Percentiles rank a stretch among this genome's conserved stretches.
phyloP scores from a whole-genome alignment of 2,888 invertebrate species.

The Platypus cylindrus region DNA sequence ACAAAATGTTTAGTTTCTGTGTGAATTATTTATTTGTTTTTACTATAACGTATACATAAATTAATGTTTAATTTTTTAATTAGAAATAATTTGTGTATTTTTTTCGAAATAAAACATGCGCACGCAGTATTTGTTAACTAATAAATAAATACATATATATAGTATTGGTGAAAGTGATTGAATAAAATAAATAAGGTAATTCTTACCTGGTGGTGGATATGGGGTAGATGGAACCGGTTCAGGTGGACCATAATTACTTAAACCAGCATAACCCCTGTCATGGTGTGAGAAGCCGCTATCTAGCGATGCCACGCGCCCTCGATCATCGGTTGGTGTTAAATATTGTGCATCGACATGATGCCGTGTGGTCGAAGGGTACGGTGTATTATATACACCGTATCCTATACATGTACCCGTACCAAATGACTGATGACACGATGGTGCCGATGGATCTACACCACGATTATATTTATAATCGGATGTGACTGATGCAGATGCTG shows the following conservation, averaged over 20 bases:
- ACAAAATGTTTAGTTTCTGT: too few relatives aligned
- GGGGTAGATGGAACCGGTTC: slow-evolving; percentile 63
- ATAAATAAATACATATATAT: too few relatives aligned
- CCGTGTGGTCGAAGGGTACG: slow-evolving; percentile 45
- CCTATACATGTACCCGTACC: slow-evolving; percentile 61
- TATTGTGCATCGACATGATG: slow-evolving; percentile 49
- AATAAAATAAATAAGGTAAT: slow-evolving; percentile 1
- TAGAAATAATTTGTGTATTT: not conserved
- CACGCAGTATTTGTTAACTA: too few relatives aligned
- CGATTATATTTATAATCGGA: slow-evolving; percentile 49
- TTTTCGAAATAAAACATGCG: not conserved
- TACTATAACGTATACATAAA: too few relatives aligned
- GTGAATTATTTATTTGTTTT: too few relatives aligned
- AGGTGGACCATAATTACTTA: slow-evolving; percentile 55
- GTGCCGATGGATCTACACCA: slow-evolving; percentile 38
- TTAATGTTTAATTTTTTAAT: not conserved
- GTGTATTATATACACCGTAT: slow-evolving; percentile 47
- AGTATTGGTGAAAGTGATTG: slow-evolving; percentile 1
- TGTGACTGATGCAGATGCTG: slow-evolving; percentile 43
- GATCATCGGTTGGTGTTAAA: slow-evolving; percentile 55
- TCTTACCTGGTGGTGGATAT: slow-evolving; percentile 63
- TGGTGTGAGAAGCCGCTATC: slow-evolving; percentile 55
- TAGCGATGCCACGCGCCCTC: slow-evolving; percentile 46
- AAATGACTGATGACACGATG: slow-evolving; percentile 57
- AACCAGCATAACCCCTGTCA: slow-evolving; percentile 50